phyloP scores from a whole-genome alignment of 2,113 vertebrate genomes.

The Xenopus borealis region DNA sequence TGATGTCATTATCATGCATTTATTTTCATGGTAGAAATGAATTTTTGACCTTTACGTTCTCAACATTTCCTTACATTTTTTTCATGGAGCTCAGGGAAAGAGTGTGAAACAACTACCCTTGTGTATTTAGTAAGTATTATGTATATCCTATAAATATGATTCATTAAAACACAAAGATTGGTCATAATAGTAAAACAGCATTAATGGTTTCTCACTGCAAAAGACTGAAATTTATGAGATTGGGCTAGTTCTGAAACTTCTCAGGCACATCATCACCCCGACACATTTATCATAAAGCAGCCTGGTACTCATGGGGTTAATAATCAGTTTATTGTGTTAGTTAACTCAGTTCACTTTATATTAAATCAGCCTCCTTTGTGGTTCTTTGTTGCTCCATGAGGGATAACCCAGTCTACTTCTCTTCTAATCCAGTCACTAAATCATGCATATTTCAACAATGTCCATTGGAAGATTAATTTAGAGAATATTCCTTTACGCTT shows the following conservation, averaged over 20 bases:
- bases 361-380: not conserved
- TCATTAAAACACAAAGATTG: constrained; percentile 54
- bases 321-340: not conserved
- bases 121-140: constrained; percentile 21
- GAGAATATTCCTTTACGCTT: constrained; percentile 53
- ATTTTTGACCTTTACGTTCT: constrained; percentile 80
- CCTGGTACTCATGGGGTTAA: not conserved
- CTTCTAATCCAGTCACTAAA: constrained; percentile 37
- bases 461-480: constrained; percentile 57
- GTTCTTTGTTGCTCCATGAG: not conserved
- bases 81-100: constrained; percentile 62
- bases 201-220: constrained; percentile 55
- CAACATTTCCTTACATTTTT: constrained; percentile 60
- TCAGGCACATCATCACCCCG: no score
- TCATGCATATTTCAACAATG: constrained; percentile 16
- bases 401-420: constrained; percentile 17
- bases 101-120: constrained; percentile 65
- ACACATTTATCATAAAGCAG: not conserved
- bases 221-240: no score
- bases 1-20: constrained; percentile 83
- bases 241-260: no score
- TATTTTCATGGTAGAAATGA: constrained; percentile 74
- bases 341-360: not conserved
- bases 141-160: constrained; percentile 59
- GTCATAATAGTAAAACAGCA: constrained; percentile 64